Base-by-base conservation (phyloP, 2,113 vertebrate genomes). In the Cichladusa arquata region DNA sequence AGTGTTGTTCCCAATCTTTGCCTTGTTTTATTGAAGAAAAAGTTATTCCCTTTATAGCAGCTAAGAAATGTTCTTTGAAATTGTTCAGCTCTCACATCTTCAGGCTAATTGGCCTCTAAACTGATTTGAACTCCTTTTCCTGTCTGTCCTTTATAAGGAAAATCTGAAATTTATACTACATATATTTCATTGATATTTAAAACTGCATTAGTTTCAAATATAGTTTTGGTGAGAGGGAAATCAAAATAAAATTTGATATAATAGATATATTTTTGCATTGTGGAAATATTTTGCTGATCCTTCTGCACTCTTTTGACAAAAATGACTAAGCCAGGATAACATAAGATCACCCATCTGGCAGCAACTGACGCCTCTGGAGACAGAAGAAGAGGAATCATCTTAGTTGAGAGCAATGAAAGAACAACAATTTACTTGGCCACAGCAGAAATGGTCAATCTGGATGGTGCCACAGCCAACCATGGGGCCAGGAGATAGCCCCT, bases 401-500 rank as follows among this genome's bases (percentile, higher is more conserved):
- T n/a, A 40, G 20, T 16, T 53, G 33, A 81, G 24, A 77, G 26
- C 33, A 87, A 45, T 12, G 34, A 53, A 57, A 88, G 56, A 80
- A 40, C 11, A 81, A 51, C 7, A 23, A 38, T 80, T 54, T 82
- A 12, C 8, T 91, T 15, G 2, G 14, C 20, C 5, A 1, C 14
- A 5, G 42, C 12, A 11, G 47, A 77, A 91, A 34, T 7, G 4
- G 28, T 64, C 7, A 3, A 10, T 48, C 51, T 67, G 36, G 22
- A n/a, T 38, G n/a, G 19, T 80, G 72, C 67, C 50, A 83, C 23
- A 70, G 33, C 23, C 0, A 0, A 19, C 56, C 25, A 5, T 5
- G 26, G 54, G 45, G 26, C 9, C 51, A 84, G 60, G 24, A 67
- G 48, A 45, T 25, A 9, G 9, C 6, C n/a, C 18, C 19, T 38